Evolutionary conservation across 2,797 vertebrate genomes (phyloP).

Genomic region (Mus spretus): DNA sequence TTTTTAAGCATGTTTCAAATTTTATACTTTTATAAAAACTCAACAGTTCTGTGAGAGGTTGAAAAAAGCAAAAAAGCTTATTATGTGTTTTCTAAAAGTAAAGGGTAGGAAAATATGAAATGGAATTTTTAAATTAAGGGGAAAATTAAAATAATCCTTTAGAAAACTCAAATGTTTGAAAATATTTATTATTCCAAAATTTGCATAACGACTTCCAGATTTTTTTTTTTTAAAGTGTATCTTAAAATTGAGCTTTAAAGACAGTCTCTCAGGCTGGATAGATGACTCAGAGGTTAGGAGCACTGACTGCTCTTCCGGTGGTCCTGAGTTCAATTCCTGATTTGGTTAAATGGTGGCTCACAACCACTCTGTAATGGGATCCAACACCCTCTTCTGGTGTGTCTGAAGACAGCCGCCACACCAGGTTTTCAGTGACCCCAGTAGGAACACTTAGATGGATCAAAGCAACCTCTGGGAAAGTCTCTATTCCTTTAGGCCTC

Average conservation of each 20-base stretch:
- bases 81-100: slow-evolving; percentile 71
- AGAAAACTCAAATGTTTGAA: slow-evolving; percentile 58
- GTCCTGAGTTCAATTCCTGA: too few species aligned
- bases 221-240: slow-evolving; percentile 43
- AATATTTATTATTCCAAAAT: slow-evolving; percentile 65
- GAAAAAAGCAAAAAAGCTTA: not conserved
- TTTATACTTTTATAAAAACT: slow-evolving; percentile 86
- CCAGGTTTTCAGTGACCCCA: not conserved
- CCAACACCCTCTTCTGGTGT: too few species aligned
- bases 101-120: slow-evolving; percentile 60
- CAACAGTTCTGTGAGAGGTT: slow-evolving; percentile 68
- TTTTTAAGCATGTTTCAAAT: slow-evolving; percentile 85
- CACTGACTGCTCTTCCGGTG: too few species aligned
- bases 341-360: too few species aligned
- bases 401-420: too few species aligned
- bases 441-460: not conserved
- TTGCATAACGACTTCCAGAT: slow-evolving; percentile 6
- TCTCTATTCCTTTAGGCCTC: not conserved
- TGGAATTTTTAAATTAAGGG: not conserved
- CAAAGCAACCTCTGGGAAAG: slow-evolving; percentile 7
- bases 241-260: slow-evolving; percentile 4
- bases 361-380: too few species aligned
- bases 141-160: slow-evolving; percentile 49
- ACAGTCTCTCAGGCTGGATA: not conserved
- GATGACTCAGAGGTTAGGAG: too few species aligned